Evolutionary conservation across 2,113 vertebrate species (phyloP), one percentile per base, ranked within the genome.

Genomic region (Rattus rattus): DNA sequence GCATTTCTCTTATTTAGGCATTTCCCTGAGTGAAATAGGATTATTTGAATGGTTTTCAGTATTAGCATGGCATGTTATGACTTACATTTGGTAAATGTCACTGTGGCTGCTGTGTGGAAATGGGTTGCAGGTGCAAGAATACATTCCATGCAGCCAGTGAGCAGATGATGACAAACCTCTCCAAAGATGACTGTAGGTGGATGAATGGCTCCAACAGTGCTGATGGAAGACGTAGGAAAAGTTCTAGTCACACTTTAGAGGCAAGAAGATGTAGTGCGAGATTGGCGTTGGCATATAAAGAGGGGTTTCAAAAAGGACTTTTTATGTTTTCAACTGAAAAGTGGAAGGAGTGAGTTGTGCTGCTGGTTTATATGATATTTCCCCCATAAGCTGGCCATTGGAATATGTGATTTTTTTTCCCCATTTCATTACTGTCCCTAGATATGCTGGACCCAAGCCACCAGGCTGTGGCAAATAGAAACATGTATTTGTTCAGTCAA

Each of bases 221-320:
- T 26, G 2, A 19, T 94, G 24, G 19, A 81, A 6, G 39, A 36
- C 39, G 4, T 65, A 47, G 36, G 39, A 43, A 54, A 92, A 36
- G 61, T 54, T 86, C 59, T 72, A 19, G 12, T 26, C 76, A 67
- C 56, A 47, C 47, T 97, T 93, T 10, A 80, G 2, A 97, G 65
- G 14, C 2, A 88, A 19, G 24, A 26, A 2, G 4, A 47, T n/a
- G 22, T 49, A 16, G 33, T 14, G 2, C 90, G 16, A 73, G 14
- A 19, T 59, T 49, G 47, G 22, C 8, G 14, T 73, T 91, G 47
- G 30, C 54, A 2, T 30, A 1, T 85, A 39, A 84, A 72, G 73
- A 2, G 83, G 52, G 39, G 0, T 84, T 6, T 77, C 12, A 43
- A 49, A 47, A 52, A 67, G n/a, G 24, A 54, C 9, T 26, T 22